phyloP scores from a whole-genome alignment of 2,113 vertebrate genomes.

The Myanophis thanlyinensis region DNA sequence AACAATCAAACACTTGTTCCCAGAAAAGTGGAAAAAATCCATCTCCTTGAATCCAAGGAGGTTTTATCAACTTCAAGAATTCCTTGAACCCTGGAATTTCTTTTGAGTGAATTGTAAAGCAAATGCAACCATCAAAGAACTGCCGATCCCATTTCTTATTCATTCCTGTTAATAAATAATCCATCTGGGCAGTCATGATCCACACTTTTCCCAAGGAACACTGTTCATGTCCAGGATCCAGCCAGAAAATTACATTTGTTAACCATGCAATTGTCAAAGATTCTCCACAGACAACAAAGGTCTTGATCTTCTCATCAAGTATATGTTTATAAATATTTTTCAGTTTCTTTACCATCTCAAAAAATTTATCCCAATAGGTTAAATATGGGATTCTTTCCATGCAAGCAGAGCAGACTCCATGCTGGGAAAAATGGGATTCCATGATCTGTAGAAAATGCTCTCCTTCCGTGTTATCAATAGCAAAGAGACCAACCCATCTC shows the following conservation, averaged over 20 bases:
- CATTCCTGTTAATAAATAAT: not conserved
- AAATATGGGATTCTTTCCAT: not conserved
- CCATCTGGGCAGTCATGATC: not conserved
- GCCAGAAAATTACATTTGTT: rapidly evolving
- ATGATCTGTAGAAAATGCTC: not conserved
- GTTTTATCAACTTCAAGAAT: not conserved
- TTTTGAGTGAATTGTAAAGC: not conserved
- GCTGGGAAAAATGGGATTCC: not conserved
- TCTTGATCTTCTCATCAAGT: not conserved
- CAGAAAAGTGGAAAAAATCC: not conserved
- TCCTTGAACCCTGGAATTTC: not conserved
- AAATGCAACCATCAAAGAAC: not conserved
- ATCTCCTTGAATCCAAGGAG: not conserved
- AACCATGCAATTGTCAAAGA: not conserved
- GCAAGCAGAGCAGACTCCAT: not conserved
- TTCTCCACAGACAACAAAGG: not conserved
- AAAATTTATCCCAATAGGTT: not conserved
- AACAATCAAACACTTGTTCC: not conserved
- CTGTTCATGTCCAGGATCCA: too few relatives aligned
- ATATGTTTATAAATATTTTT: not conserved
- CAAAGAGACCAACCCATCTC: not conserved
- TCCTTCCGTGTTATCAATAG: not conserved
- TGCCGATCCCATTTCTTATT: not conserved
- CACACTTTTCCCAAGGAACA: not conserved
- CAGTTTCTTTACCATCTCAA: rapidly evolving